A percentile compares a stretch with the other conserved stretches of the same genome.
Conservation (phyloP, 2,113 vertebrate species). For the Parus major region DNA sequence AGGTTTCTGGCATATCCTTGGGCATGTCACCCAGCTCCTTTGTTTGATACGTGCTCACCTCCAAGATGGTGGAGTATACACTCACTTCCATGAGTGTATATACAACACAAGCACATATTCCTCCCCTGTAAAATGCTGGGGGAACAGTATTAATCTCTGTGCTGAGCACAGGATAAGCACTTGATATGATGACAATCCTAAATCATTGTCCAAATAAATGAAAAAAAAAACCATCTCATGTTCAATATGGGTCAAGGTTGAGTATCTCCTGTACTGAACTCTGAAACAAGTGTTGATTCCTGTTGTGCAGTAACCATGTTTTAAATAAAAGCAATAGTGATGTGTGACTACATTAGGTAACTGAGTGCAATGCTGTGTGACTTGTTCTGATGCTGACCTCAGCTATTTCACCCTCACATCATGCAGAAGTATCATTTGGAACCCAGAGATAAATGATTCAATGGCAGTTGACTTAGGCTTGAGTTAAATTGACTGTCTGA, state of each 20-base stretch:
- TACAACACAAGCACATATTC: background rate
- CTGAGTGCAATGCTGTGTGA: slow-evolving; percentile 33
- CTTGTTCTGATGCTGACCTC: slow-evolving; percentile 7
- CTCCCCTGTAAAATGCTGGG: background rate
- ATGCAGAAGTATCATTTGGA: background rate
- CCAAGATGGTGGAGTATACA: too few species aligned
- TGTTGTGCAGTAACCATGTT: background rate
- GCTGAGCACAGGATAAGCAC: background rate
- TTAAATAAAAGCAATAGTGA: slow-evolving; percentile 48
- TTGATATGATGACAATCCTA: background rate
- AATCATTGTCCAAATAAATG: background rate
- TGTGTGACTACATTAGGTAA: background rate
- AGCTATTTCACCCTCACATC: background rate
- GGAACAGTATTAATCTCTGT: background rate
- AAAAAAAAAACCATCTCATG: background rate
- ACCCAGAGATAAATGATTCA: background rate
- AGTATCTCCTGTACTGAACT: slow-evolving; percentile 30
- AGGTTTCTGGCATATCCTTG: background rate
- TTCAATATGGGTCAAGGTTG: slow-evolving; percentile 9
- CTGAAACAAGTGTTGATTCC: slow-evolving; percentile 1
- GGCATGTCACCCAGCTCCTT: background rate
- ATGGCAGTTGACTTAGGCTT: background rate
- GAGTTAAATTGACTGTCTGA: background rate
- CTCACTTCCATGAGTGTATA: background rate
- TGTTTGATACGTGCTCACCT: background rate